Evolutionary conservation across 2,888 invertebrate genomes (phyloP).

Genomic region (Drosophila mulleri): DNA sequence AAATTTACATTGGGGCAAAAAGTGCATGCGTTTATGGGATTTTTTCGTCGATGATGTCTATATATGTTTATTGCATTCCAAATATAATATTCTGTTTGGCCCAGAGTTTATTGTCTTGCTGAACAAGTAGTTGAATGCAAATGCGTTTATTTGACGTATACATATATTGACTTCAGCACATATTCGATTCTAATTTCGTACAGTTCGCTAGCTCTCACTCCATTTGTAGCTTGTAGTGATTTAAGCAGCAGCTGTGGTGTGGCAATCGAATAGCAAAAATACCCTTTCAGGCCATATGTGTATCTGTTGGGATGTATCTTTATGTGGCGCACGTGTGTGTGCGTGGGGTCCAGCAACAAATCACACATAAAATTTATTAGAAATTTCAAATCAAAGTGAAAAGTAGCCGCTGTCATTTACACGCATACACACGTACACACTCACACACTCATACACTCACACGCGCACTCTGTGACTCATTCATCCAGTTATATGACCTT

Average conservation of each 20-base stretch:
- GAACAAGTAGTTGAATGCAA: background rate
- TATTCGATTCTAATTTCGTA: background rate
- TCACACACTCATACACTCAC: constrained; percentile 8
- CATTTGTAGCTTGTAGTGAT: background rate
- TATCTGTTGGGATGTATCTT: constrained; percentile 68
- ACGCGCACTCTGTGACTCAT: constrained; percentile 34
- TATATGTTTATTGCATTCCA: constrained; percentile 32
- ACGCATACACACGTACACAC: constrained; percentile 10
- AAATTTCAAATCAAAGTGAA: constrained; percentile 80
- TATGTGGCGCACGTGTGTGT: constrained; percentile 70
- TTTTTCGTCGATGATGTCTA: background rate
- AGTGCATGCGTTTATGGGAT: background rate
- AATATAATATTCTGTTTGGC: constrained; percentile 10
- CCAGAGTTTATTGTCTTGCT: constrained; percentile 11
- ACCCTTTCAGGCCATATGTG: constrained; percentile 61
- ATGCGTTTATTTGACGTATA: background rate
- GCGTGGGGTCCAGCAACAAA: constrained; percentile 59
- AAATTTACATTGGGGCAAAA: constrained; percentile 48
- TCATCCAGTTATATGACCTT: constrained; percentile 62
- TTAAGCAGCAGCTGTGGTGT: constrained; percentile 19
- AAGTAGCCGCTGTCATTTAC: constrained; percentile 72
- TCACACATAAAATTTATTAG: constrained; percentile 80
- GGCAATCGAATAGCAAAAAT: background rate
- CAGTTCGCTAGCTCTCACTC: background rate
- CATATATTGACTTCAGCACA: background rate